A percentile compares a stretch with the other conserved stretches of the same genome.
These are phyloP conservation scores for Cyphomyrmex costatus DNA, from an alignment of 1,140 invertebrate genomes.

Conservation along the genomic window DNA sequence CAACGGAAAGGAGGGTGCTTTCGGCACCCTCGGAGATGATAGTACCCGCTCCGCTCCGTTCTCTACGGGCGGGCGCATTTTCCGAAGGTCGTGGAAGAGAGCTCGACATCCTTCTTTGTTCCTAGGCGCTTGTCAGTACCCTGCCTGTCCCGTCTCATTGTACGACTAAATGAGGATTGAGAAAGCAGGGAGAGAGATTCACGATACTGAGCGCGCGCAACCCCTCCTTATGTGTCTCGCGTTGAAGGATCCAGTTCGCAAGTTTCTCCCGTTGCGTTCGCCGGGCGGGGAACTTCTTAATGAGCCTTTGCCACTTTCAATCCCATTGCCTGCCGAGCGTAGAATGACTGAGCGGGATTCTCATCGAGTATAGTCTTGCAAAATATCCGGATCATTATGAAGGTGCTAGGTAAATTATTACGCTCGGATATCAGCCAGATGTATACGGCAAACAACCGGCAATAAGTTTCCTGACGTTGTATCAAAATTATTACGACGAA, in stretches of 20 bases:
- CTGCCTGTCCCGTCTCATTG: conserved; percentile 43
- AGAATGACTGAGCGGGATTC: conserved; percentile 48
- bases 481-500: background rate
- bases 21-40: conserved; percentile 46
- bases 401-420: conserved; percentile 37
- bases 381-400: conserved; percentile 28
- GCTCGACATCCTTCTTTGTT: conserved; percentile 54
- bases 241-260: conserved; percentile 67
- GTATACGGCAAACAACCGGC: background rate
- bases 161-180: conserved; percentile 63
- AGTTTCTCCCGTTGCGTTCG: conserved; percentile 39
- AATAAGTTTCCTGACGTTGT: background rate
- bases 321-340: conserved; percentile 29
- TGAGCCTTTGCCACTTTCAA: conserved; percentile 53
- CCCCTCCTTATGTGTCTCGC: conserved; percentile 20
- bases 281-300: conserved; percentile 47
- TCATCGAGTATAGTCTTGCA: conserved; percentile 18
- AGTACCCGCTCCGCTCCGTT: background rate
- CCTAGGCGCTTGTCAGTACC: conserved; percentile 5
- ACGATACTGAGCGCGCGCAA: conserved; percentile 1
- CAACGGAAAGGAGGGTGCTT: background rate
- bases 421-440: conserved; percentile 13
- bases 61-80: background rate
- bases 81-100: conserved; percentile 22
- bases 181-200: conserved; percentile 22